Conservation (phyloP, 1,140 invertebrate genomes). For the Rhizoglyphus robini region DNA sequence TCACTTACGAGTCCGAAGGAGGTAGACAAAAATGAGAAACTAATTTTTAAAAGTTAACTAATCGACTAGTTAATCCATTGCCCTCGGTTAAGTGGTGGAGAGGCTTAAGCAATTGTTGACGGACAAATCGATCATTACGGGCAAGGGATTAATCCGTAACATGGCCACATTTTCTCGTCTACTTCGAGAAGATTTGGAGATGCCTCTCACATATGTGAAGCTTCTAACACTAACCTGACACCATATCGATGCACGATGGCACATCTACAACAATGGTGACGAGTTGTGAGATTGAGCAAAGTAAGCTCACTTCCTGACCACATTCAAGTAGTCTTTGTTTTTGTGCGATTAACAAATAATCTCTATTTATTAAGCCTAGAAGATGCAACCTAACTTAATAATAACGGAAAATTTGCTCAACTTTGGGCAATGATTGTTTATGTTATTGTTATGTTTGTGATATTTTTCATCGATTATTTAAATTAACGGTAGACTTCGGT, state of each 20-base stretch:
- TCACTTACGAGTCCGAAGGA: conserved; percentile 72
- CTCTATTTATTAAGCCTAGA: too few species aligned
- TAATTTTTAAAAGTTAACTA: not conserved
- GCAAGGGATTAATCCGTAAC: conserved; percentile 41
- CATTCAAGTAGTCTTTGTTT: too few species aligned
- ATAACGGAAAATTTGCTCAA: too few species aligned
- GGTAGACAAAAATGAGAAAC: conserved; percentile 45
- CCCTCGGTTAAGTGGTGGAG: conserved; percentile 67
- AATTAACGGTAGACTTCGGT: too few species aligned
- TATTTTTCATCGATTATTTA: too few species aligned
- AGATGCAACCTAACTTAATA: too few species aligned
- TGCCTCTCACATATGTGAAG: conserved; percentile 49
- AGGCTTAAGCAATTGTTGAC: conserved; percentile 65
- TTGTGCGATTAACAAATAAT: too few species aligned
- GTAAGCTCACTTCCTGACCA: too few species aligned
- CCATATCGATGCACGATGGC: not conserved
- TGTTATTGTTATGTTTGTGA: too few species aligned
- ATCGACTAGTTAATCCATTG: conserved; percentile 51
- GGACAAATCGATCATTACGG: conserved; percentile 35
- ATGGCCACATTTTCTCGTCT: conserved; percentile 49
- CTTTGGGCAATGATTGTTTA: too few species aligned
- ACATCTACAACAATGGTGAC: conserved; percentile 2
- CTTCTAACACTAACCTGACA: conserved; percentile 31
- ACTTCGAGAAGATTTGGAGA: conserved; percentile 55
- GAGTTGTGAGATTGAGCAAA: not conserved